phyloP scores from a whole-genome alignment of 2,113 vertebrate genomes.

The Pelmatolapia mariae region DNA sequence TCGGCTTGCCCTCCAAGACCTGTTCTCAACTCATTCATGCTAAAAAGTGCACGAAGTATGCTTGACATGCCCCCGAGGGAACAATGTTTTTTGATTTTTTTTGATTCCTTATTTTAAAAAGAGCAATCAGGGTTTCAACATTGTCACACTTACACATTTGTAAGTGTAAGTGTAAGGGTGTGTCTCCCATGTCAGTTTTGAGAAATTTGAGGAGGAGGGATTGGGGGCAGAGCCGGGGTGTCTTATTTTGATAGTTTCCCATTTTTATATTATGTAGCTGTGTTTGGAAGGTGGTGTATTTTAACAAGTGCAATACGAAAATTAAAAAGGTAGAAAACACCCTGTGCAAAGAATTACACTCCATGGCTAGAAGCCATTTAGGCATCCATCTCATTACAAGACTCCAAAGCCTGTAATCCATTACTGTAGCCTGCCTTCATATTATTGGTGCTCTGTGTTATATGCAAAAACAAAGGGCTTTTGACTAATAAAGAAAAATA shows the following conservation, averaged over 20 bases:
- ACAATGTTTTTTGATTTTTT: not conserved
- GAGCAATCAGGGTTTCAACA: not conserved
- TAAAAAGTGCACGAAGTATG: not conserved
- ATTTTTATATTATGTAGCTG: not conserved
- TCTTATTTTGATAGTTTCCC: not conserved
- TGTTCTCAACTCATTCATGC: not conserved
- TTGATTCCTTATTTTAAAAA: not conserved
- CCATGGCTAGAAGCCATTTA: conserved; percentile 21
- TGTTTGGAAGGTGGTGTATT: not conserved
- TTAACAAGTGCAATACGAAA: not conserved
- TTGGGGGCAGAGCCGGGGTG: not conserved
- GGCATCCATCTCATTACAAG: conserved; percentile 15
- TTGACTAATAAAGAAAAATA: not conserved
- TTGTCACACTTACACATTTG: not conserved
- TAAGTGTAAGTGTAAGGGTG: not conserved
- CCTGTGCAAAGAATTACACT: not conserved
- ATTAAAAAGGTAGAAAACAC: not conserved
- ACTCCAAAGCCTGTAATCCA: not conserved
- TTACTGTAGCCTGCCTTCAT: not conserved
- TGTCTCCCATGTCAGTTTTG: not conserved
- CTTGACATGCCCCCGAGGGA: not conserved
- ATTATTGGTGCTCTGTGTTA: not conserved
- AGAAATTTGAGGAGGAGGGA: not conserved
- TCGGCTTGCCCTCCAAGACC: not conserved
- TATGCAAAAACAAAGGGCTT: not conserved